Percentiles rank a stretch among this genome's conserved stretches.
These are phyloP conservation scores for Hemicordylus capensis DNA, from an alignment of 2,113 vertebrate genomes.

Conservation along the genomic window DNA sequence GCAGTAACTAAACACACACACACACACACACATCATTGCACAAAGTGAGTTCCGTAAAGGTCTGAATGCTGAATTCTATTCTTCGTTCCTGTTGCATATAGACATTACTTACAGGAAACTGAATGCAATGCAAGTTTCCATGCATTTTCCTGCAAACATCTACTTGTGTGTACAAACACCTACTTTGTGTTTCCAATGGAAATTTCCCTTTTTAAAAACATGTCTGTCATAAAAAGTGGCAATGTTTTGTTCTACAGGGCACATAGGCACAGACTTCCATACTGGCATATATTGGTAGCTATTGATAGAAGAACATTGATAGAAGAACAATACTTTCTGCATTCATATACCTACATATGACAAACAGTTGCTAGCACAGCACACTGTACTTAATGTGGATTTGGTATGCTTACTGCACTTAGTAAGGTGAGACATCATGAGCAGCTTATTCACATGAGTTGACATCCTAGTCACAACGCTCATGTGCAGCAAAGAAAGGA, in stretches of 20 bases:
- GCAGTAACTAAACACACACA: constrained; percentile 54
- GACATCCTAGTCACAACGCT: too few relatives aligned
- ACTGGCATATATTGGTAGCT: not conserved
- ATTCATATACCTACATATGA: not conserved
- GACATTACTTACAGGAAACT: not conserved
- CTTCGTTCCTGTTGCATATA: not conserved
- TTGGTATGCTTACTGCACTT: not conserved
- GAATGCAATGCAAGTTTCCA: not conserved
- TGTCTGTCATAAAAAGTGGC: constrained; percentile 3
- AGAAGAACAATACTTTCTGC: not conserved
- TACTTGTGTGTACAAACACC: too few relatives aligned
- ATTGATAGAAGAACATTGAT: not conserved
- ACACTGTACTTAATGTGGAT: not conserved
- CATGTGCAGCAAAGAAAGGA: too few relatives aligned
- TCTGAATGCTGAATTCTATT: constrained; percentile 1
- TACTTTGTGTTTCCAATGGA: not conserved
- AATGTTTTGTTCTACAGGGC: not conserved
- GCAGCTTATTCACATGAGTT: too few relatives aligned
- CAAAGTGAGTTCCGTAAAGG: constrained; percentile 25
- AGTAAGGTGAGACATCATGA: not conserved
- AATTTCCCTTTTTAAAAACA: not conserved
- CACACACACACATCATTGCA: not conserved
- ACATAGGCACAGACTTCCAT: not conserved
- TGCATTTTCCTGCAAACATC: not conserved
- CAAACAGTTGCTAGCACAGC: not conserved